Evolutionary conservation across 1,140 invertebrate genomes (phyloP), one percentile per base, ranked within the genome.

Genomic region (Spodoptera frugiperda): DNA sequence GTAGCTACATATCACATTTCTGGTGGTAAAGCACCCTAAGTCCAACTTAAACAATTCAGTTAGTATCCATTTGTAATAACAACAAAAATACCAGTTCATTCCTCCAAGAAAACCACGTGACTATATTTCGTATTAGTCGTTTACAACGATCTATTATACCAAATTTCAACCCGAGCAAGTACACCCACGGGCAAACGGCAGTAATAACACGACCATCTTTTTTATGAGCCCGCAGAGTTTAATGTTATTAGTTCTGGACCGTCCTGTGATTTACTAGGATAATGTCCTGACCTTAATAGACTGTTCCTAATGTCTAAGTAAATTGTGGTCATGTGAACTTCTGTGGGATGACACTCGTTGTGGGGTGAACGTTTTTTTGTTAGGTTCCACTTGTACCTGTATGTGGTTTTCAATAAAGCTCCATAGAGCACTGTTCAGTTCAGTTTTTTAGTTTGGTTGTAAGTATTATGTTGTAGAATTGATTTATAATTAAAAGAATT

Each of bases 221-320:
- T 78, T 78, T 78, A 78, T 75, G 77, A 78, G 55, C 44, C 44
- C 39, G 53, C 49, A 55, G 51, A 75, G 30, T 78, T 75, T 78
- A 75, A 78, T 78, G 77, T 75, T 78, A 78, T 78, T 78, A 75
- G 77, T 75, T 75, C 65, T 65, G 65, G 63, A 61, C 77, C 25
- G 53, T 78, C 77, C 49, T 54, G 70, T 57, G 72, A 78, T 78
- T 78, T 67, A 57, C 53, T 19, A 74, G 71, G 70, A 78, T 78
- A 78, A 78, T 75, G 77, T 67, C 39, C 48, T 33, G 72, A 74
- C 71, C 73, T 44, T 81, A 81, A 81, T 81, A 78, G 61, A 75
- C 77, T 77, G 46, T 72, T 65, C 68, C 51, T 65, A 76, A 76
- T 76, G 74, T 76, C n/a, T 15, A 67, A 46, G 61, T 55, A 67